Evolutionary conservation across 1,140 invertebrate genomes (phyloP), one percentile per base, ranked within the genome.

Genomic region (Phthorimaea operculella): DNA sequence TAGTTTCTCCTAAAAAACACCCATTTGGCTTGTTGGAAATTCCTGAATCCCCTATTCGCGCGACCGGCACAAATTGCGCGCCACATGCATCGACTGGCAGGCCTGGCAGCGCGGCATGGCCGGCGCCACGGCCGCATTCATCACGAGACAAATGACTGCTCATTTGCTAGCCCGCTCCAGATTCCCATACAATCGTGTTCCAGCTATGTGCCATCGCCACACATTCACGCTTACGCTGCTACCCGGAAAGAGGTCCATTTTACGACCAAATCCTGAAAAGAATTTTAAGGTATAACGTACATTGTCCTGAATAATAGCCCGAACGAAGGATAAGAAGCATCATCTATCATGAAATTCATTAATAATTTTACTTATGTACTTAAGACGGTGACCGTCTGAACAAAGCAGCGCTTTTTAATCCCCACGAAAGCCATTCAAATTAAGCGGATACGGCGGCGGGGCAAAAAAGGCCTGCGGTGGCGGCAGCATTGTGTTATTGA

Each of bases 121-220:
- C 45, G 54, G 49, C 57, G 33, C 36, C 36, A n/a, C 51, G 49
- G 48, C 50, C 55, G 62, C 61, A 68, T 70, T 70, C 65, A 70
- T 42, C 33, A 51, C 58, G 51, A 60, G 63, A 70, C 68, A 70
- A 70, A 65, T 68, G 58, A 58, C 58, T 62, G 59, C 68, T 70
- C 68, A 67, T 70, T 73, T 73, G 62, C 60, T 52, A 55, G 61
- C 60, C 48, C 54, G 51, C 39, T 54, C 44, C 50, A 52, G 48
- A 47, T 33, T 33, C 48, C 17, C 48, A 36, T 55, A 39, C 45
- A 55, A 55, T 34, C 34, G 15, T 21, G 42, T 16, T 50, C 44
- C 44, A 17, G 44, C 12, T 47, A 15, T 15, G 8, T n/a, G 11
- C 44, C 44, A 9, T 15, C 3, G 11, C 44, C 44, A 9, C 15